phyloP scores from a whole-genome alignment of 1,140 invertebrate genomes.

The Lepidurus arcticus region DNA sequence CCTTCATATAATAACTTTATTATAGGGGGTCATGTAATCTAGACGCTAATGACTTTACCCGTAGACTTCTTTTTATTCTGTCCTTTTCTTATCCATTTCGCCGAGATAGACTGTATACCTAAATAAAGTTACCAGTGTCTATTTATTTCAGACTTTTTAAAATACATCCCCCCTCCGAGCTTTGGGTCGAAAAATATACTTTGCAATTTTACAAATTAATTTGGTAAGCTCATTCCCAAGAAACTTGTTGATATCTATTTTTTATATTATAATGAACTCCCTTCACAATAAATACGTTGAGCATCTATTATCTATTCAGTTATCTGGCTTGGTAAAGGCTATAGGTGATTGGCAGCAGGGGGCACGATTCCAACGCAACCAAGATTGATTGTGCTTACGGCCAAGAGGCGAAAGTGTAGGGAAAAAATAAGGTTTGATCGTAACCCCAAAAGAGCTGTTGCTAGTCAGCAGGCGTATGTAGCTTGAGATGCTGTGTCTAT shows the following conservation, averaged over 20 bases:
- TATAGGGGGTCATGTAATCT: no score
- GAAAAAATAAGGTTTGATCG: neutral
- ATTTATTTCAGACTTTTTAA: no score
- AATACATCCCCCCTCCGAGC: no score
- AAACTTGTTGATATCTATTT: no score
- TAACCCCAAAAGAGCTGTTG: neutral
- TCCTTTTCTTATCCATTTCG: no score
- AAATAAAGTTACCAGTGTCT: no score
- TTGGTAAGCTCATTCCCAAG: neutral
- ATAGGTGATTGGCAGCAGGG: constrained; percentile 3
- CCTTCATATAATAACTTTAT: no score
- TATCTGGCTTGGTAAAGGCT: constrained; percentile 3
- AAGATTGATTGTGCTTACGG: neutral
- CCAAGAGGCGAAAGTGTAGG: neutral
- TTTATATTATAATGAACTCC: no score
- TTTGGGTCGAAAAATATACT: neutral
- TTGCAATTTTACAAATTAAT: neutral
- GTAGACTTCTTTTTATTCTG: no score
- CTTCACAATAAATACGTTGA: neutral
- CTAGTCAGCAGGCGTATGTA: neutral
- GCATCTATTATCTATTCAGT: neutral
- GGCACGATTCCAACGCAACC: neutral
- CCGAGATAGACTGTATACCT: no score
- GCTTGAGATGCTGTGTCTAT: neutral
- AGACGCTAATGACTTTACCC: no score